Base-by-base conservation (phyloP, 2,797 vertebrate species). In the Netta rufina region DNA sequence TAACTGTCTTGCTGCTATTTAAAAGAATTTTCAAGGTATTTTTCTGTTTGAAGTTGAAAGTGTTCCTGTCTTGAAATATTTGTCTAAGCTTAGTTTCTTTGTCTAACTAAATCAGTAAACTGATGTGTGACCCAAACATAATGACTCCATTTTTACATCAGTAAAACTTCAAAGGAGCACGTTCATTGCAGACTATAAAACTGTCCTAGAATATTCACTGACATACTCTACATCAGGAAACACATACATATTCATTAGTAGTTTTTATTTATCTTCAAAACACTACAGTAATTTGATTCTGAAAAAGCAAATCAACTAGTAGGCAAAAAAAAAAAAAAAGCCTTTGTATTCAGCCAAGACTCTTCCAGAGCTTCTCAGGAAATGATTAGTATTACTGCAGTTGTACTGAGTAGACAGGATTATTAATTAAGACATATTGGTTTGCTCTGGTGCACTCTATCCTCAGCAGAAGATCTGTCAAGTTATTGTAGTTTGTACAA, bases 381-480 rank as follows among this genome's bases (percentile, higher is more conserved):
- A 93, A 89, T 20, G 24, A 94, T 86, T 88, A 89, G 71, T 38
- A 57, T 85, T 84, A 79, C 65, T 43, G 78, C 54, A 41, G 39
- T 74, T 41, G 45, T 83, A 89, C 53, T 61, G 62, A 90, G 82
- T 64, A 95, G 91, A 88, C 92, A 83, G 43, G 36, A 61, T 87
- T 89, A 87, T 83, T 96, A 94, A 97, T 97, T 95, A 96, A 97
- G 94, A 96, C 78, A 91, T 91, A 88, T 5, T 81, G 72, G 86
- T 81, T 95, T 96, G 93, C 79, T 96, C 75, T 78, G 78, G 57
- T 78, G 36, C 9, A 7, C 73, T 80, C 18, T 73, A 80, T 47
- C 53, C 80, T 47, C 61, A 57, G 38, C 14, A 17, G 41, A 84
- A 96, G 93, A 90, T 62, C 84, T 95, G 88, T 90, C 96, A 93